phyloP scores from a whole-genome alignment of 2,113 vertebrate genomes.

The Indri indri region DNA sequence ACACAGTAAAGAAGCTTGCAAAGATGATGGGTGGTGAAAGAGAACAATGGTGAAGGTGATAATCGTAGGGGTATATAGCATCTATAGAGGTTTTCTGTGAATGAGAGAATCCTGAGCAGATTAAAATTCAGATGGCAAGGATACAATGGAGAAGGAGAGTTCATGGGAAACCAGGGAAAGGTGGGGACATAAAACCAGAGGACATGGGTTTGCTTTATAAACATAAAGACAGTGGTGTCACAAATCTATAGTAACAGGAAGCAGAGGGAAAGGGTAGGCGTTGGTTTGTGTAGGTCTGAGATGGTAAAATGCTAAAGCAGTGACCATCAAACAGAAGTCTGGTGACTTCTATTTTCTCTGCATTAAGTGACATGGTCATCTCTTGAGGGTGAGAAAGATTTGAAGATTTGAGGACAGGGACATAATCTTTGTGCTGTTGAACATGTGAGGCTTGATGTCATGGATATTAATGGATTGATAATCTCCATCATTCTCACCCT shows the following conservation, averaged over 20 bases:
- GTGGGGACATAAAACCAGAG: not conserved
- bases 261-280: not conserved
- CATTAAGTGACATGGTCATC: not conserved
- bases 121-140: not conserved
- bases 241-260: not conserved
- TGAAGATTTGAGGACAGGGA: not conserved
- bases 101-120: not conserved
- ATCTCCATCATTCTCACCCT: not conserved
- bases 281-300: no score
- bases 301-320: not conserved
- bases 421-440: not conserved
- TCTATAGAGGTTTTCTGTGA: not conserved
- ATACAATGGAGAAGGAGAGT: not conserved
- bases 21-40: not conserved
- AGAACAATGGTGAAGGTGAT: no score
- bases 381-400: not conserved
- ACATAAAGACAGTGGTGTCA: not conserved
- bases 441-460: not conserved
- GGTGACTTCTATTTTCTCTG: not conserved
- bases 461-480: not conserved
- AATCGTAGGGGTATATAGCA: fast-evolving
- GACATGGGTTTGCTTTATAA: not conserved
- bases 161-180: not conserved
- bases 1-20: not conserved
- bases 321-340: no score